Evolutionary conservation across 2,797 vertebrate genomes (phyloP).

Genomic region (Simalia tracyae): DNA sequence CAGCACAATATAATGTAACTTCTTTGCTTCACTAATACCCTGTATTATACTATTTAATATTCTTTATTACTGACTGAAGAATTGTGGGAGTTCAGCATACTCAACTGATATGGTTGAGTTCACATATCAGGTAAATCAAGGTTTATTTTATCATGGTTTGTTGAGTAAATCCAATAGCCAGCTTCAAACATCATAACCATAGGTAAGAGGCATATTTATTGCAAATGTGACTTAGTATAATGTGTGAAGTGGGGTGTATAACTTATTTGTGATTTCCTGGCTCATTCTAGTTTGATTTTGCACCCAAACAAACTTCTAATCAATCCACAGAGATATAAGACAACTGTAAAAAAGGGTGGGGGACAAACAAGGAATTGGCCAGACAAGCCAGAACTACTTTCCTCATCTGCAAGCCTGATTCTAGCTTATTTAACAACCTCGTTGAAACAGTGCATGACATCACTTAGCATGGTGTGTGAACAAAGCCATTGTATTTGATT

Average conservation of each 20-base stretch:
- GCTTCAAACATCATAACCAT: not conserved
- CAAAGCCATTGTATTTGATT: not conserved
- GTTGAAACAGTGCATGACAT: not conserved
- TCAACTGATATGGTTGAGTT: not conserved
- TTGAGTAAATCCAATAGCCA: not conserved
- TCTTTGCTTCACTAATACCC: not conserved
- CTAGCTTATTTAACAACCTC: not conserved
- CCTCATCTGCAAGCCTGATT: not conserved
- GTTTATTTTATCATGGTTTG: not conserved
- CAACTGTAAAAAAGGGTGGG: not conserved
- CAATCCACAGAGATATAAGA: not conserved
- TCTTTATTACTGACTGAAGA: not conserved
- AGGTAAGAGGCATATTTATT: not conserved
- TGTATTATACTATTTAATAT: not conserved
- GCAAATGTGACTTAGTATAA: not conserved
- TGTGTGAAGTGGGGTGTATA: not conserved
- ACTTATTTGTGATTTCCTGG: not conserved
- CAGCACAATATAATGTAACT: not conserved
- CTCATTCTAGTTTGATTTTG: not conserved
- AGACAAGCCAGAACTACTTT: not conserved
- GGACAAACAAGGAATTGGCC: not conserved
- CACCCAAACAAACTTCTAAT: not conserved
- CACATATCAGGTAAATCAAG: not conserved
- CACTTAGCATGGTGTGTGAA: not conserved
- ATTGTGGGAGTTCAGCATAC: not conserved